These are phyloP conservation scores for Kradibia gibbosae DNA, from an alignment of 1,140 invertebrate species.

Conservation along the genomic window DNA sequence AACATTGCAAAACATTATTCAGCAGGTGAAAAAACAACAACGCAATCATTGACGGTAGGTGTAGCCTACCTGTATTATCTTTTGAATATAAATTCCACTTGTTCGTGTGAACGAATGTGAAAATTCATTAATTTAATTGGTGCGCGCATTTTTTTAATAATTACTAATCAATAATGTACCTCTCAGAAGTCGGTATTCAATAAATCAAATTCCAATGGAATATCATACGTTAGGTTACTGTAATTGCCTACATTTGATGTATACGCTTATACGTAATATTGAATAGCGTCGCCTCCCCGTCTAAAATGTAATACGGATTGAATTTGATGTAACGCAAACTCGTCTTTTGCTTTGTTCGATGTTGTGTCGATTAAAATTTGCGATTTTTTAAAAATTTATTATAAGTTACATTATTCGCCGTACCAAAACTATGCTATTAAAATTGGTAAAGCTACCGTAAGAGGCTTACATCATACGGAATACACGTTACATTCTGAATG, in stretches of 20 bases:
- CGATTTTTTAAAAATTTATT: too few relatives aligned
- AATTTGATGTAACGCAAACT: too few relatives aligned
- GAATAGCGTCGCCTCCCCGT: too few relatives aligned
- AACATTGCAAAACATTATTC: conserved; percentile 41
- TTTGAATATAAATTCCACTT: conserved; percentile 9
- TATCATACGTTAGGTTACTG: neutral
- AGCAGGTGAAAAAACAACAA: conserved; percentile 27
- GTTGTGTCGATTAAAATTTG: too few relatives aligned
- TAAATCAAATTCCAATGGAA: neutral
- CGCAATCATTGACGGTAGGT: conserved; percentile 24
- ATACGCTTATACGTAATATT: too few relatives aligned
- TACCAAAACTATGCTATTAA: too few relatives aligned
- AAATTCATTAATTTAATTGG: conserved; percentile 21
- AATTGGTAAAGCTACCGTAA: too few relatives aligned
- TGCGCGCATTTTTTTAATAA: conserved; percentile 11
- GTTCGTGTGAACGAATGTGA: neutral
- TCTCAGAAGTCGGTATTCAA: too few relatives aligned
- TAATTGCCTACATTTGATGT: neutral
- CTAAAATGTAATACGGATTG: too few relatives aligned
- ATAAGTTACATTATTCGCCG: too few relatives aligned
- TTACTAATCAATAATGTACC: neutral
- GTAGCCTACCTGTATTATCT: neutral
- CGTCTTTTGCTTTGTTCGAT: too few relatives aligned
- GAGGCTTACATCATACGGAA: neutral
- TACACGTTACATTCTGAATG: neutral